These are phyloP conservation scores for Pyrocephalus nanus DNA, from an alignment of 2,797 vertebrate species.

Conservation along the genomic window DNA sequence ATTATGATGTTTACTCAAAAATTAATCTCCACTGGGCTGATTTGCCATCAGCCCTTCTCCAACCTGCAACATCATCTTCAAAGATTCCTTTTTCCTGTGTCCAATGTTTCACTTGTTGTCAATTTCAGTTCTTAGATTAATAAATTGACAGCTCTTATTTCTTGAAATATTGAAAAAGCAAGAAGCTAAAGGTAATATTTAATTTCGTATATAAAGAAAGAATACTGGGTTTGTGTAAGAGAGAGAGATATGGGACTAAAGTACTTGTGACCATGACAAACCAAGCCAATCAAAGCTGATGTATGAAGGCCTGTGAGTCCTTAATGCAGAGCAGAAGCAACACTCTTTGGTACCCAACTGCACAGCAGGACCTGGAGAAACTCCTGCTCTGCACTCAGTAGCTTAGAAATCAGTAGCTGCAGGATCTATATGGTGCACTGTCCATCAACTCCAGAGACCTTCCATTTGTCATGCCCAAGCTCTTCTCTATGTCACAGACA, in stretches of 20 bases:
- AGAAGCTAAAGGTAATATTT: background rate
- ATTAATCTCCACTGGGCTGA: background rate
- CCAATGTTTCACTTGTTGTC: background rate
- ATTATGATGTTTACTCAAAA: slow-evolving; percentile 9
- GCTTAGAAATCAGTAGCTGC: background rate
- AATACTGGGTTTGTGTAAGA: background rate
- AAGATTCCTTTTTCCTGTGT: background rate
- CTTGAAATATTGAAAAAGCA: background rate
- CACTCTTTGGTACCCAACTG: rapidly evolving
- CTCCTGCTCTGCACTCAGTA: background rate
- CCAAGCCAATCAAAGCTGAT: background rate
- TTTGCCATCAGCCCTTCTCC: background rate
- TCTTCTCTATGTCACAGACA: background rate
- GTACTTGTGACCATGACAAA: background rate
- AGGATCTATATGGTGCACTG: background rate
- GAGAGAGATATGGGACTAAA: background rate
- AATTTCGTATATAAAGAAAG: background rate
- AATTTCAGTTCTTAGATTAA: background rate
- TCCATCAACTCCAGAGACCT: background rate
- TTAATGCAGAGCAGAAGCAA: background rate
- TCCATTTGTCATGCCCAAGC: background rate
- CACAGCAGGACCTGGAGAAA: background rate
- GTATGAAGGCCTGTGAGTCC: background rate
- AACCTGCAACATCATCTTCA: background rate
- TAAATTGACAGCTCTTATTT: background rate